phyloP scores from a whole-genome alignment of 2,113 vertebrate species.

The Amazona vittata region DNA sequence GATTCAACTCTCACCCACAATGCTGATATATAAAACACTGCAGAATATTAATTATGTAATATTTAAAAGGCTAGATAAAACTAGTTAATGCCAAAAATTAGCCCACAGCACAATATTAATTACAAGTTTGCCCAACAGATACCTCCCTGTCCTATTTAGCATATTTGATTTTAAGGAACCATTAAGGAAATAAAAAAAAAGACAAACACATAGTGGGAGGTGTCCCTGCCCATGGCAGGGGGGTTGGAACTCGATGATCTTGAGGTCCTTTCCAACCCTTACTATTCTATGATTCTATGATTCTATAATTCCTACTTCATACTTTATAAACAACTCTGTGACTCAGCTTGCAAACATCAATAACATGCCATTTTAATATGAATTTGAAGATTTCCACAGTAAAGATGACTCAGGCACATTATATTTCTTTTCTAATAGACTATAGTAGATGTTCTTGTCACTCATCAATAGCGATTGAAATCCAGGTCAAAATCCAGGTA shows the following conservation, averaged over 20 bases:
- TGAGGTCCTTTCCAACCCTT: too few relatives aligned
- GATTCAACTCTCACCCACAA: neutral
- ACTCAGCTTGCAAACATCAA: neutral
- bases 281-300: too few relatives aligned
- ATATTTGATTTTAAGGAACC: neutral
- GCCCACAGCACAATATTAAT: conserved; percentile 25
- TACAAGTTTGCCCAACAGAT: conserved; percentile 26
- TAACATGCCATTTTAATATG: neutral
- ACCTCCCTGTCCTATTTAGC: conserved; percentile 29
- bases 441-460: neutral
- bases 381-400: neutral
- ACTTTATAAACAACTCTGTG: neutral
- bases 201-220: neutral
- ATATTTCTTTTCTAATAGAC: neutral
- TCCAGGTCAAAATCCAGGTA: neutral
- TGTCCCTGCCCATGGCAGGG: too few relatives aligned
- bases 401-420: neutral
- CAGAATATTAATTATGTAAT: conserved; percentile 10
- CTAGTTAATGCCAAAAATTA: conserved; percentile 44
- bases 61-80: neutral
- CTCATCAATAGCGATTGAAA: neutral
- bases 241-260: too few relatives aligned
- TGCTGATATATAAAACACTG: neutral
- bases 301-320: neutral
- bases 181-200: neutral